phyloP scores from a whole-genome alignment of 2,113 vertebrate species.

The Syrrhaptes paradoxus region DNA sequence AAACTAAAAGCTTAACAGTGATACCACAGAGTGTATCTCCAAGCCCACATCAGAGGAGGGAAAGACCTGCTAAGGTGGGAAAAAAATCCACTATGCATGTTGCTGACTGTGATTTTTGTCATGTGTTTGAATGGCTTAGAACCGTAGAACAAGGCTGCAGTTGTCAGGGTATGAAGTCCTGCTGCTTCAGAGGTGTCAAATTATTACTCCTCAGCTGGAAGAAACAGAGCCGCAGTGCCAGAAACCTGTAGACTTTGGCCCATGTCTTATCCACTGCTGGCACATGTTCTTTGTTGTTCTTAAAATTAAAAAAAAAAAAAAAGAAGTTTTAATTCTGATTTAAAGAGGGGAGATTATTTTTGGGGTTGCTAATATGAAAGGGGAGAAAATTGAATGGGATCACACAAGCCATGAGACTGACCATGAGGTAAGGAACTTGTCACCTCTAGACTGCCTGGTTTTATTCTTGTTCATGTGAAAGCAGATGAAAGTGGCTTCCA shows the following conservation, averaged over 20 bases:
- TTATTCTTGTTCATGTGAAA: background rate
- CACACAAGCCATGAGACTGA: background rate
- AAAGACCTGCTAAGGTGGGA: constrained; percentile 77
- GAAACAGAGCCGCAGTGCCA: constrained; percentile 70
- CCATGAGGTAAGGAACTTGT: background rate
- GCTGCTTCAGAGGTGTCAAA: constrained; percentile 85
- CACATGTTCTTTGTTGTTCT: constrained; percentile 59
- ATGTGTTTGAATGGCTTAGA: constrained; percentile 75
- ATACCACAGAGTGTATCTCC: constrained; percentile 82
- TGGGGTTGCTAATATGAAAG: constrained; percentile 28
- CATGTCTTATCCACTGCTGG: constrained; percentile 76
- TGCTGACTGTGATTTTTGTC: constrained; percentile 86
- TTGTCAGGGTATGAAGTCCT: constrained; percentile 81
- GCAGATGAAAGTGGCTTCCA: background rate
- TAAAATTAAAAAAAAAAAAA: constrained; percentile 11
- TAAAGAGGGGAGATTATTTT: constrained; percentile 31
- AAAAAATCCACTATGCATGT: constrained; percentile 79
- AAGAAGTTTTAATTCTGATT: constrained; percentile 46
- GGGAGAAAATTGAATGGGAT: background rate
- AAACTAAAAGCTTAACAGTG: constrained; percentile 82
- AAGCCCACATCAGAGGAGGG: constrained; percentile 80
- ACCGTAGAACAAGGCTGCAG: constrained; percentile 81
- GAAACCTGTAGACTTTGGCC: constrained; percentile 82
- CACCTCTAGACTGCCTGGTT: background rate
- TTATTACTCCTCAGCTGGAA: constrained; percentile 88